Conservation (phyloP, 1,140 invertebrate species). For the Pseudachorutes palmiensis region DNA sequence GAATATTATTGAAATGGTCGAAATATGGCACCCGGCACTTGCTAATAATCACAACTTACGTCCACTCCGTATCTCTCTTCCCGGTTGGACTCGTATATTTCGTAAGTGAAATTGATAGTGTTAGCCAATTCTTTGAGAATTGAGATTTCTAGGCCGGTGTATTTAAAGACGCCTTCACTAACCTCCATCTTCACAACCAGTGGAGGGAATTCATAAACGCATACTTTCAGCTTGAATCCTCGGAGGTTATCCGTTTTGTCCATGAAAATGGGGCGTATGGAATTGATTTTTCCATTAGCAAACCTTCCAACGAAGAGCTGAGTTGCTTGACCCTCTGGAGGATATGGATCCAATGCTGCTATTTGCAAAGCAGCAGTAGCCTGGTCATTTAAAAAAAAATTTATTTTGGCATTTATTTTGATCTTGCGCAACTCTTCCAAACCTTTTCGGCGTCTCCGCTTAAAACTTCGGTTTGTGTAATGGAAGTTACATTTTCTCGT, state of each 20-base stretch:
- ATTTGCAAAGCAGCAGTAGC: slow-evolving; percentile 24
- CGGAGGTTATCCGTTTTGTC: slow-evolving; percentile 34
- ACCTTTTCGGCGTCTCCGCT: not conserved
- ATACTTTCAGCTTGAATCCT: slow-evolving; percentile 30
- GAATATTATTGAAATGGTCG: too few species aligned
- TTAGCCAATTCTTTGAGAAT: slow-evolving; percentile 32
- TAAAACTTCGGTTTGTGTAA: not conserved
- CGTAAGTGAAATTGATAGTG: slow-evolving; percentile 38
- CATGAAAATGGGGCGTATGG: slow-evolving; percentile 23
- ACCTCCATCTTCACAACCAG: slow-evolving; percentile 35
- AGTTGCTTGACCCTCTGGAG: slow-evolving; percentile 25
- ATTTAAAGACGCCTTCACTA: slow-evolving; percentile 16
- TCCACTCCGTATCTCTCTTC: slow-evolving; percentile 38
- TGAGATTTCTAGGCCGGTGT: slow-evolving; percentile 35
- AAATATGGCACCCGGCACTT: too few species aligned
- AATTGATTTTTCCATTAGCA: not conserved
- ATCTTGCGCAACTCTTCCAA: not conserved
- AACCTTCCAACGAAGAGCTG: slow-evolving; percentile 27
- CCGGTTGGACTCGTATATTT: slow-evolving; percentile 34
- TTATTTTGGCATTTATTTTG: not conserved
- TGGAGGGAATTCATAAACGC: slow-evolving; percentile 40
- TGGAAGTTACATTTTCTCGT: slow-evolving; percentile 5
- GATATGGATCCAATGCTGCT: slow-evolving; percentile 34
- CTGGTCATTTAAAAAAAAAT: too few species aligned
- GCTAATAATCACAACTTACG: slow-evolving; percentile 17